Evolutionary conservation across 2,888 invertebrate genomes (phyloP), one percentile per base, ranked within the genome.

Genomic region (Agrotis puta): DNA sequence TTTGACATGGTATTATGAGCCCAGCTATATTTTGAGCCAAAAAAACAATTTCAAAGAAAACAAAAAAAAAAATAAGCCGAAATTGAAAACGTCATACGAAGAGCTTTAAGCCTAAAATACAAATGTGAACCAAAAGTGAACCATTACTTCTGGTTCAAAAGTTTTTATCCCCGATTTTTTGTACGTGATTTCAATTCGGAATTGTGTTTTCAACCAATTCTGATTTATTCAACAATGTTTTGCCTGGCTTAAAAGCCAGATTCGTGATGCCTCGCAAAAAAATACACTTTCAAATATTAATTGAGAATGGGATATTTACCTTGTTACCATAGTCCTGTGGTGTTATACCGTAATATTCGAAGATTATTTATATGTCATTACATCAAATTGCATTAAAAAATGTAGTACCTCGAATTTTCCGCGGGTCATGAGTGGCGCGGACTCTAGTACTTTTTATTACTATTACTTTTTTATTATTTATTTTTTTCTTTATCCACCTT

Each of bases 121-220:
- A 58, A 63, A 54, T 48, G 67, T 74, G 79, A 70, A 64, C 59
- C 58, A 78, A 77, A 77, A 76, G 51, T 64, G 59, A 72, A 73
- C 39, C 24, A 75, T 65, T 47, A 75, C 43, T 56, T 54, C 66
- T 56, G 48, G 13, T 59, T 27, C 33, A 24, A 72, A 75, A 56
- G 14, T 57, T 76, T 66, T 76, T 16, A 22, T 24, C 7, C 18
- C 43, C 43, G 14, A 48, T 22, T 65, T 59, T 75, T 45, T 39
- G 39, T 33, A 50, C 43, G n/a, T n/a, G 13, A 56, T 45, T 71
- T 56, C 48, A 33, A 13, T 56, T 56, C 33, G 16, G n/a, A 64
- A 64, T 43, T n/a, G 14, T 57, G 7, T 50, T 48, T 75, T 45
- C n/a, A 50, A 65, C 14, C 9, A 65, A 65, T 64, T 48, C 48